Percentiles rank a stretch among this genome's conserved stretches.
Evolutionary conservation across 2,888 invertebrate species (phyloP).

Genomic region (Drosophila neotestacea): DNA sequence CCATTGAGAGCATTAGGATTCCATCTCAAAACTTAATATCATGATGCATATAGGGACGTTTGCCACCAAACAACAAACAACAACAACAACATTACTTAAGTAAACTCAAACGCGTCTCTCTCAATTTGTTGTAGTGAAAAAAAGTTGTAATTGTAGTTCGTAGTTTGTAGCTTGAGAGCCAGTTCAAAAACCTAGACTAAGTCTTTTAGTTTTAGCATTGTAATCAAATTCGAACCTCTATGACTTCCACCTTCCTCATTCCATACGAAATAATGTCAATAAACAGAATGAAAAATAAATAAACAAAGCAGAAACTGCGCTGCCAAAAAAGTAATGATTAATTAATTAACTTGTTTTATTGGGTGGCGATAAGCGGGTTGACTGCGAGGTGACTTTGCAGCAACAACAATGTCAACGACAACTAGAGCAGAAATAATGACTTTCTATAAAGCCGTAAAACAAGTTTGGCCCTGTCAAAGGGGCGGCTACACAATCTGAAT

Average conservation of each 20-base stretch:
- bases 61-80: slow-evolving; percentile 20
- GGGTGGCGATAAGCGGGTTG: slow-evolving; percentile 31
- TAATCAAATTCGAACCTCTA: slow-evolving; percentile 51
- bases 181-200: slow-evolving; percentile 50
- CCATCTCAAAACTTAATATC: slow-evolving; percentile 17
- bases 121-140: slow-evolving; percentile 31
- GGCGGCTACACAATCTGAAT: slow-evolving; percentile 8
- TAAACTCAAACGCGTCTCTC: slow-evolving; percentile 8
- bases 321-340: slow-evolving; percentile 74
- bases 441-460: slow-evolving; percentile 62
- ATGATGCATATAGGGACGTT: slow-evolving; percentile 41
- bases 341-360: slow-evolving; percentile 78
- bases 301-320: slow-evolving; percentile 43
- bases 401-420: slow-evolving; percentile 6
- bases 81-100: neutral
- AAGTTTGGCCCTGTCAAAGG: slow-evolving; percentile 38
- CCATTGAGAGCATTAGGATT: slow-evolving; percentile 32
- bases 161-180: slow-evolving; percentile 31
- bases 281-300: slow-evolving; percentile 45
- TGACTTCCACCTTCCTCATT: slow-evolving; percentile 20
- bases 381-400: slow-evolving; percentile 13
- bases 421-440: slow-evolving; percentile 59
- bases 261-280: slow-evolving; percentile 52
- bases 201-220: slow-evolving; percentile 69
- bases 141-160: slow-evolving; percentile 43